Evolutionary conservation across 2,888 invertebrate genomes (phyloP).

Genomic region (Deroplatys truncata): DNA sequence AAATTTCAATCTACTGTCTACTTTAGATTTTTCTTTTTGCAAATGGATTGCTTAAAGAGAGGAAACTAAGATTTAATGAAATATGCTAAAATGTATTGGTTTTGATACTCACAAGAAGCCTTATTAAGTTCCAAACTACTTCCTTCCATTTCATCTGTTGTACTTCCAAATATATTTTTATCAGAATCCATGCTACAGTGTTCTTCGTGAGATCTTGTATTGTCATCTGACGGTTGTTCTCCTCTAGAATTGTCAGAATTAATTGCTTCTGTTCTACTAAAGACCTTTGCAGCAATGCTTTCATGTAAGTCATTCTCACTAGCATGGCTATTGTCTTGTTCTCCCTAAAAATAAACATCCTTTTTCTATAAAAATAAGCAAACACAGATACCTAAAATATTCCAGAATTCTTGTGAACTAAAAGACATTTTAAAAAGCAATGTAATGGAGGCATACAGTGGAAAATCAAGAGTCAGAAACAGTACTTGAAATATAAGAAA

Average conservation of each 20-base stretch:
- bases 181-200: not conserved
- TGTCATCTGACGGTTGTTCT: not conserved
- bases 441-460: too few relatives aligned
- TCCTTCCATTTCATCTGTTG: conserved; percentile 7
- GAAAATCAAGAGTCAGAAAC: too few relatives aligned
- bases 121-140: conserved; percentile 14
- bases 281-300: not conserved
- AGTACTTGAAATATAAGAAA: too few relatives aligned
- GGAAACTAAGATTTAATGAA: too few relatives aligned
- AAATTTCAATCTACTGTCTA: too few relatives aligned
- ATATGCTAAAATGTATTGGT: not conserved
- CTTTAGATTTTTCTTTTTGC: too few relatives aligned
- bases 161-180: not conserved
- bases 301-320: not conserved
- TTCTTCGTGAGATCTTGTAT: not conserved
- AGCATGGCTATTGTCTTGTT: not conserved
- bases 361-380: too few relatives aligned
- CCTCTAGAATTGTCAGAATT: not conserved
- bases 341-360: not conserved
- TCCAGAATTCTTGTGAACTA: too few relatives aligned
- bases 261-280: not conserved
- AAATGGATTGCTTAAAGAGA: too few relatives aligned
- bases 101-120: conserved; percentile 15
- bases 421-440: too few relatives aligned
- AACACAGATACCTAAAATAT: too few relatives aligned